Percentiles rank a stretch among this genome's conserved stretches.
Evolutionary conservation across 2,888 invertebrate genomes (phyloP).

Genomic region (Paralinhomoeus sp.): DNA sequence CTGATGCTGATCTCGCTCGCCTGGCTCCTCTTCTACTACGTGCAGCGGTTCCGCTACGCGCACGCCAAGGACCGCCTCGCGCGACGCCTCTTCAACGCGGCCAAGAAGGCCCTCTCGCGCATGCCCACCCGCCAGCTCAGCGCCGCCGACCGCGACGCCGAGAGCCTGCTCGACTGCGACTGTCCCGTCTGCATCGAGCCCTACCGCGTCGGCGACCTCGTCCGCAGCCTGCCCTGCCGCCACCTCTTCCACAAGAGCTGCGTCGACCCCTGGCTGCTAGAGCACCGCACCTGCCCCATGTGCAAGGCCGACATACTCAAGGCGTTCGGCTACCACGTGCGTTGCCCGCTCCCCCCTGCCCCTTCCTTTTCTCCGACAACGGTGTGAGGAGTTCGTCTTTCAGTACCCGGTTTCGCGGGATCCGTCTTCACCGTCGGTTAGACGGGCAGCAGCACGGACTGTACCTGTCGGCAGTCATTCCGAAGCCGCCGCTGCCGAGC

Average conservation of each 20-base stretch:
- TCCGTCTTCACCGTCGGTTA: too few species aligned
- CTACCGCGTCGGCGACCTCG: slow-evolving; percentile 60
- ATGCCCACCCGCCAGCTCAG: slow-evolving; percentile 71
- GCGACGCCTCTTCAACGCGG: slow-evolving; percentile 64
- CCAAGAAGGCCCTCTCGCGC: slow-evolving; percentile 73
- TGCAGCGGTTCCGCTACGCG: slow-evolving; percentile 73
- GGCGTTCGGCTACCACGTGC: slow-evolving; percentile 27
- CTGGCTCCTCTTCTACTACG: slow-evolving; percentile 86
- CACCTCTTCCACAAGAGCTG: slow-evolving; percentile 85
- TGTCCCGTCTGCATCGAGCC: slow-evolving; percentile 86
- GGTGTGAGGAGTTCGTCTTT: too few species aligned
- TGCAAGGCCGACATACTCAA: slow-evolving; percentile 86
- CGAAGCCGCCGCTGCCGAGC: too few species aligned
- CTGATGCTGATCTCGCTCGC: slow-evolving; percentile 78
- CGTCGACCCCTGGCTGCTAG: slow-evolving; percentile 83
- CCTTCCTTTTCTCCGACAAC: not conserved
- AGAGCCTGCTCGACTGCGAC: slow-evolving; percentile 56
- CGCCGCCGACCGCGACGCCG: slow-evolving; percentile 52
- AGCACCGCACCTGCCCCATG: slow-evolving; percentile 85
- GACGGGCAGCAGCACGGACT: too few species aligned
- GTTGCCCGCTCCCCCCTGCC: not conserved
- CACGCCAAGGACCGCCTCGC: slow-evolving; percentile 80
- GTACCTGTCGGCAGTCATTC: too few species aligned
- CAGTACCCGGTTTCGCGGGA: too few species aligned
- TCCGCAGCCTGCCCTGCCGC: slow-evolving; percentile 59